These are phyloP conservation scores for Apantesis nais DNA, from an alignment of 2,888 invertebrate genomes.

Conservation along the genomic window DNA sequence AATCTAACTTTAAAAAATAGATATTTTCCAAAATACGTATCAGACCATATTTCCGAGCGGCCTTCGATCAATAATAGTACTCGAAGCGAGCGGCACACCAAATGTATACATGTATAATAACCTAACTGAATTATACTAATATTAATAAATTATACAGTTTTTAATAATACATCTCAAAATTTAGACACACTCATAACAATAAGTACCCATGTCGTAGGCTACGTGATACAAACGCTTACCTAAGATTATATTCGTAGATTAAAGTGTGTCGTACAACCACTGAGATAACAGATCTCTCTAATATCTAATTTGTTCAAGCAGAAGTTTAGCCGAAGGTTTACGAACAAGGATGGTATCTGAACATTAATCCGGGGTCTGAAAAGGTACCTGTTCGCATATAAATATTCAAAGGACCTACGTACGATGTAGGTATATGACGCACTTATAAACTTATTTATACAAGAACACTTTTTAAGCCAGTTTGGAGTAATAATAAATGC, in stretches of 20 bases:
- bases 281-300: neutral
- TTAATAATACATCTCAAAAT: neutral
- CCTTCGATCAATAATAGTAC: too few species aligned
- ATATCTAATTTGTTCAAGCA: neutral
- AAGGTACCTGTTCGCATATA: neutral
- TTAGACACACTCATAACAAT: neutral
- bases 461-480: neutral
- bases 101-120: too few species aligned
- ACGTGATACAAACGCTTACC: neutral
- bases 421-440: too few species aligned
- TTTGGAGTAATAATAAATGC: neutral
- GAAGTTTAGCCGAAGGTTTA: neutral
- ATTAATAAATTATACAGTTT: too few species aligned
- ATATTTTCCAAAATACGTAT: too few species aligned
- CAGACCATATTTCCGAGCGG: too few species aligned
- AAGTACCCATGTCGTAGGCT: neutral
- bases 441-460: neutral
- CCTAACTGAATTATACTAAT: too few species aligned
- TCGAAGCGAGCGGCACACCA: too few species aligned
- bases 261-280: neutral
- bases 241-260: neutral
- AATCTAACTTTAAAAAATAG: too few species aligned
- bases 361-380: neutral
- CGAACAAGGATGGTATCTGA: neutral
- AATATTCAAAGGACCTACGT: neutral